Evolutionary conservation across 2,797 vertebrate genomes (phyloP).

Genomic region (Halcyon chelicuti): DNA sequence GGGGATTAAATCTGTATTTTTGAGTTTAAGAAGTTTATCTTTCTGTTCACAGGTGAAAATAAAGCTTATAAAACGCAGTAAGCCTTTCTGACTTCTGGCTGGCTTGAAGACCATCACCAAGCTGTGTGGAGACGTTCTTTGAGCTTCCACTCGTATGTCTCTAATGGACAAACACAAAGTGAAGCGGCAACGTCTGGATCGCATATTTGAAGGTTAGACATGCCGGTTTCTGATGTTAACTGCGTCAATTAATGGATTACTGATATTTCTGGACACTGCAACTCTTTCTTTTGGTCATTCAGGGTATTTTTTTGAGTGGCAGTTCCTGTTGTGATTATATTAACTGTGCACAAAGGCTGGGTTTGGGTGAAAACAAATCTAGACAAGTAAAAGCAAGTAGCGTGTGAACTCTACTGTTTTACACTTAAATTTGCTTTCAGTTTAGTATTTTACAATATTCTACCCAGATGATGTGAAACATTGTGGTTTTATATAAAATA

Average conservation of each 20-base stretch:
- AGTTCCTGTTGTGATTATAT: not conserved
- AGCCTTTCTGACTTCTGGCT: constrained; percentile 35
- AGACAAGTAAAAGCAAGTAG: not conserved
- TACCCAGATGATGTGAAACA: not conserved
- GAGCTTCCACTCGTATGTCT: constrained; percentile 56
- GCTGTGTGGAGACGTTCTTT: constrained; percentile 56
- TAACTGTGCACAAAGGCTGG: not conserved
- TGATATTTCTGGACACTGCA: not conserved
- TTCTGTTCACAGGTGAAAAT: constrained; percentile 52
- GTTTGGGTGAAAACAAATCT: not conserved
- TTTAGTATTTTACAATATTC: not conserved
- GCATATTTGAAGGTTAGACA: constrained; percentile 78
- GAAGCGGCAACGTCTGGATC: constrained; percentile 79
- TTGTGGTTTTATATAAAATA: not conserved
- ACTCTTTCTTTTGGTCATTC: not conserved
- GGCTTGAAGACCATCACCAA: constrained; percentile 24
- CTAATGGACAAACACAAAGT: constrained; percentile 82
- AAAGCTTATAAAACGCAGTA: not conserved
- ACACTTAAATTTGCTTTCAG: not conserved
- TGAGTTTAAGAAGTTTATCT: not conserved
- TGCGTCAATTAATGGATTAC: not conserved
- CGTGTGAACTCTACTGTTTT: not conserved
- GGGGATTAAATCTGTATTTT: not conserved
- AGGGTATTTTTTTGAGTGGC: not conserved
- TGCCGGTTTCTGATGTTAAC: not conserved